Percentiles rank a stretch among this genome's conserved stretches.
Conservation (phyloP, 2,113 vertebrate genomes). For the Delphinus delphis region DNA sequence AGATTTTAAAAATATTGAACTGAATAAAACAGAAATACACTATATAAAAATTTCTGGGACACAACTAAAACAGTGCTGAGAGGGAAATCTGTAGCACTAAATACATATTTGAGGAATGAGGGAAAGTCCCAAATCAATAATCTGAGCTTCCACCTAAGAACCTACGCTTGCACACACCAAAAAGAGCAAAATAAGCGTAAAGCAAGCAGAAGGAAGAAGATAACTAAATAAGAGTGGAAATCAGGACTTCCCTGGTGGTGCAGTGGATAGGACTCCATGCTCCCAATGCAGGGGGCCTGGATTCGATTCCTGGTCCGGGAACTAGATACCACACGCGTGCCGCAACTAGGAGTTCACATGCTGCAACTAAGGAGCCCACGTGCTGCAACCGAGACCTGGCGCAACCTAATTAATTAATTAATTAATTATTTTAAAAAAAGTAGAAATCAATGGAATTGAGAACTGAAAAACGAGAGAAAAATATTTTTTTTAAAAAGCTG, state of each 20-base stretch:
- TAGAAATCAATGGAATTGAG: background rate
- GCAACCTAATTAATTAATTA: too few species aligned
- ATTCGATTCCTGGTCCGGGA: too few species aligned
- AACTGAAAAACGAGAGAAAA: background rate
- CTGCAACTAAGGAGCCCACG: too few species aligned
- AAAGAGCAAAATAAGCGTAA: background rate
- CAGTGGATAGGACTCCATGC: too few species aligned
- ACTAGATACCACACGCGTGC: too few species aligned
- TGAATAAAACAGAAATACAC: background rate
- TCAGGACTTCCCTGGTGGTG: too few species aligned
- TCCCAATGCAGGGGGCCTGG: too few species aligned
- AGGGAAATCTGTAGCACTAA: background rate
- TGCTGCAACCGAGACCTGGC: too few species aligned
- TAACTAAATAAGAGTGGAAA: background rate
- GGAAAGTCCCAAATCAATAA: background rate
- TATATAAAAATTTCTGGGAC: background rate
- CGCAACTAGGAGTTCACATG: too few species aligned
- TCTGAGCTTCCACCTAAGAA: background rate
- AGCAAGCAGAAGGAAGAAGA: background rate
- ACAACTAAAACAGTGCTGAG: background rate
- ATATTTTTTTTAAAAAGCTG: background rate
- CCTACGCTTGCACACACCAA: background rate
- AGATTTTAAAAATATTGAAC: background rate
- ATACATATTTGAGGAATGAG: background rate
- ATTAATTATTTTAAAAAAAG: background rate